Conservation (phyloP, 2,888 invertebrate genomes). For the Pelosia muscerda region DNA sequence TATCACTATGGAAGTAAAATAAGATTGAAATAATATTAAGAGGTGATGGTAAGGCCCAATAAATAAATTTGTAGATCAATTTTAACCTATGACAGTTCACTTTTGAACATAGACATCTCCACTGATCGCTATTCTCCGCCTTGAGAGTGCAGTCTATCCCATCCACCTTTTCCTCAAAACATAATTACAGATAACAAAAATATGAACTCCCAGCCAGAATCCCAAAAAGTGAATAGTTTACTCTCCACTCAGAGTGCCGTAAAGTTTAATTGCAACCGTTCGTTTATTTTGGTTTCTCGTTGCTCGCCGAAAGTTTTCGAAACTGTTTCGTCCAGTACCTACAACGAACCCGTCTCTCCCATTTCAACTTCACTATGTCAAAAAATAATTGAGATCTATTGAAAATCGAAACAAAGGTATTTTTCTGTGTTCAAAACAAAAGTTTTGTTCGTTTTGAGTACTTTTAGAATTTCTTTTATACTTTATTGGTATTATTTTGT, state of each 20-base stretch:
- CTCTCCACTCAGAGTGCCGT: constrained; percentile 45
- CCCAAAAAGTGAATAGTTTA: constrained; percentile 47
- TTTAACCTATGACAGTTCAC: no score
- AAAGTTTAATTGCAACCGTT: constrained; percentile 67
- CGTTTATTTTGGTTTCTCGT: constrained; percentile 59
- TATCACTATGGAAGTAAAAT: no score
- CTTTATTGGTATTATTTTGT: neutral
- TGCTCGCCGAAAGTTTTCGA: constrained; percentile 39
- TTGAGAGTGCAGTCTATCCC: no score
- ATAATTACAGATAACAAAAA: constrained; percentile 19
- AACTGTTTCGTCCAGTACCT: constrained; percentile 38
- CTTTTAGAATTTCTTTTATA: constrained; percentile 20
- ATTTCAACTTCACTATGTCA: constrained; percentile 34
- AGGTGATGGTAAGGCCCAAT: no score
- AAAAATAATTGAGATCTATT: constrained; percentile 44
- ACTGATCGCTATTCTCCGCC: no score
- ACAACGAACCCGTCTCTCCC: constrained; percentile 26
- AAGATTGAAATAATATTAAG: no score
- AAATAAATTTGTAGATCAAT: no score
- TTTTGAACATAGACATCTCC: no score
- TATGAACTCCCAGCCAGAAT: constrained; percentile 3
- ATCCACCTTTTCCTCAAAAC: no score
- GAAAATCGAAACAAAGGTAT: constrained; percentile 13
- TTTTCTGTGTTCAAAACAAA: neutral
- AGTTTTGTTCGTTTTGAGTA: constrained; percentile 26